A percentile compares a stretch with the other conserved stretches of the same genome.
Evolutionary conservation across 2,113 vertebrate species (phyloP).

Genomic region (Chionodraco myersi): DNA sequence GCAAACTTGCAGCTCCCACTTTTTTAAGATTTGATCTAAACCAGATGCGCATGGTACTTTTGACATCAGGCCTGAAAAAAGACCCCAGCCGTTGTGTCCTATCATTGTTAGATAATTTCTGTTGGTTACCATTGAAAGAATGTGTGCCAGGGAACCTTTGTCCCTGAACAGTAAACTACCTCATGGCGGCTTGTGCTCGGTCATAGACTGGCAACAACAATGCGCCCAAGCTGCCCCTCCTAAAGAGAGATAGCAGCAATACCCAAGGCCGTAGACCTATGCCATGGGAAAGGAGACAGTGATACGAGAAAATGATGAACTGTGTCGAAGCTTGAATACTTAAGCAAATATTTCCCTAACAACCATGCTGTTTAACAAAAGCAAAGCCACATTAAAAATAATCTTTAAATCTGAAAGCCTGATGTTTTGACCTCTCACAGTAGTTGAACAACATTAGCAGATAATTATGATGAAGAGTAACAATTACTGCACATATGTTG

Average conservation of each 20-base stretch:
- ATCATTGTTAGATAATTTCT: background rate
- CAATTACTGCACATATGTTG: constrained; percentile 23
- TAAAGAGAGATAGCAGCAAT: no score
- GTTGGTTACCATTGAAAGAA: background rate
- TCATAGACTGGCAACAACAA: no score
- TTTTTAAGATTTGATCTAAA: constrained; percentile 6
- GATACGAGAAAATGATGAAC: no score
- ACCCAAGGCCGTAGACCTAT: no score
- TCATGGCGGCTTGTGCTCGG: no score
- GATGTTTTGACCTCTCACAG: background rate
- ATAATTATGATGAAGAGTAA: constrained; percentile 5
- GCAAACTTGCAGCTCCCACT: background rate
- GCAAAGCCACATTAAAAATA: constrained; percentile 21
- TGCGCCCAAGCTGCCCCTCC: no score
- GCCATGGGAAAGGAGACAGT: no score
- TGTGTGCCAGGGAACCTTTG: no score
- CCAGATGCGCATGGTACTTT: background rate
- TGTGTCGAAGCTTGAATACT: no score
- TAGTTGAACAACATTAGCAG: constrained; percentile 4
- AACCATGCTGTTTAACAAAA: constrained; percentile 6
- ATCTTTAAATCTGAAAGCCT: constrained; percentile 6
- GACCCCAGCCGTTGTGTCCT: background rate
- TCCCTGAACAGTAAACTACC: no score
- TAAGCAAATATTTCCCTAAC: no score
- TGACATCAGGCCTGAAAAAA: constrained; percentile 4